Conservation (phyloP, 2,888 invertebrate species). For the Drosophila hamatofila region DNA sequence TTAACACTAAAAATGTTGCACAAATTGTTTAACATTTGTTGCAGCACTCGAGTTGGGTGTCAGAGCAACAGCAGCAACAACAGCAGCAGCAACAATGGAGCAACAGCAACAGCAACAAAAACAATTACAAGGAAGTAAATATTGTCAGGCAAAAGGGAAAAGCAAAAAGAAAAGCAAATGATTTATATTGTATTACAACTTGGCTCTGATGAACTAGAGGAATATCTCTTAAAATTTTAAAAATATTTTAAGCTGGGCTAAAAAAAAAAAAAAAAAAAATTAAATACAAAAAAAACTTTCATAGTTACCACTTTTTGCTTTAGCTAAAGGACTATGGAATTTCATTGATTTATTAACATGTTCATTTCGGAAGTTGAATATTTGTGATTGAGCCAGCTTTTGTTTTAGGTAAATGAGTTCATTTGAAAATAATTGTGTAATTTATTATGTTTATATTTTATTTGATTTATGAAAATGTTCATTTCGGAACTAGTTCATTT, state of each 20-base stretch:
- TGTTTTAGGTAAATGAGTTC: too few species aligned
- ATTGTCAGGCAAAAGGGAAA: slow-evolving; percentile 33
- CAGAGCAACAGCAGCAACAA: background rate
- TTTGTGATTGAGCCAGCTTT: too few species aligned
- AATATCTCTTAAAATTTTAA: background rate
- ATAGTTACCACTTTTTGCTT: too few species aligned
- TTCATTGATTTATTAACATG: too few species aligned
- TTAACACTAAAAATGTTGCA: slow-evolving; percentile 47
- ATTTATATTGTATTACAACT: slow-evolving; percentile 20
- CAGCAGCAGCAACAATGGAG: slow-evolving; percentile 8
- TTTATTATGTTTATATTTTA: too few species aligned
- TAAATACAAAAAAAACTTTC: background rate
- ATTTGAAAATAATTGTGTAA: too few species aligned
- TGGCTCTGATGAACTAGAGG: background rate
- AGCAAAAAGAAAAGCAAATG: slow-evolving; percentile 19
- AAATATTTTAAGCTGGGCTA: background rate
- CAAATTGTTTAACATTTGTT: slow-evolving; percentile 44
- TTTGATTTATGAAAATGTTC: too few species aligned
- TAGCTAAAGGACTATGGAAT: too few species aligned
- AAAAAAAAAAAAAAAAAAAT: background rate
- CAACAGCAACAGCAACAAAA: slow-evolving; percentile 11
- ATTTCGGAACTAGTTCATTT: too few species aligned
- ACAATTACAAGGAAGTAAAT: slow-evolving; percentile 33
- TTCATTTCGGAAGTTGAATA: too few species aligned
- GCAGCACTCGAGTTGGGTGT: slow-evolving; percentile 27